Evolutionary conservation across 2,888 invertebrate species (phyloP).

Genomic region (Norana najaformis): DNA sequence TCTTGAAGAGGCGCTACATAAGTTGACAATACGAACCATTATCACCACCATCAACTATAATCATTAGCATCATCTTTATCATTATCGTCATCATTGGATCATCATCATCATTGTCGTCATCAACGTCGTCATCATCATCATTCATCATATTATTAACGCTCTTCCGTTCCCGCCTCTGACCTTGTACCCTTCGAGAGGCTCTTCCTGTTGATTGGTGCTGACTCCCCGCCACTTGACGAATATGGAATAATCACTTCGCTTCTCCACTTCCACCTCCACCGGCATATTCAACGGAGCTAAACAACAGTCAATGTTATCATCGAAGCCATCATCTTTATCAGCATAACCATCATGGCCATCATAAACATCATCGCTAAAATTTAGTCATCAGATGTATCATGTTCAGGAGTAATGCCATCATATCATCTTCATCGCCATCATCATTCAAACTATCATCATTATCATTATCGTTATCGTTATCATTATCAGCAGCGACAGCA

Average conservation of each 20-base stretch:
- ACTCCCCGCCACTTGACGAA: slow-evolving; percentile 90
- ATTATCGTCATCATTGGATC: neutral
- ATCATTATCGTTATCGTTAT: too few species aligned
- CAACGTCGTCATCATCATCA: neutral
- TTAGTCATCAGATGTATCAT: neutral
- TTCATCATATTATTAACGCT: neutral
- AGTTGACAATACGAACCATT: neutral
- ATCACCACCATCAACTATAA: neutral
- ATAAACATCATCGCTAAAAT: neutral
- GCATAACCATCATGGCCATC: neutral
- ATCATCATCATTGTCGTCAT: neutral
- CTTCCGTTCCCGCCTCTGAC: slow-evolving; percentile 62
- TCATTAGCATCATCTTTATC: neutral
- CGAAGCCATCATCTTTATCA: neutral
- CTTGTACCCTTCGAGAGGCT: slow-evolving; percentile 90
- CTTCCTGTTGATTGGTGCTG: slow-evolving; percentile 81
- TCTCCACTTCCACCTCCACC: slow-evolving; percentile 82
- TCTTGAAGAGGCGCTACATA: neutral
- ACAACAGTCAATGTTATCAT: slow-evolving; percentile 37
- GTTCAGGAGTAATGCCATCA: neutral
- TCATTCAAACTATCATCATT: too few species aligned
- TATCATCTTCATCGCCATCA: neutral
- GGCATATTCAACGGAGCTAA: slow-evolving; percentile 89
- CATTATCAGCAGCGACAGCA: neutral
- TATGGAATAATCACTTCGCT: slow-evolving; percentile 83